phyloP scores from a whole-genome alignment of 2,113 vertebrate genomes.

The Cariama cristata region DNA sequence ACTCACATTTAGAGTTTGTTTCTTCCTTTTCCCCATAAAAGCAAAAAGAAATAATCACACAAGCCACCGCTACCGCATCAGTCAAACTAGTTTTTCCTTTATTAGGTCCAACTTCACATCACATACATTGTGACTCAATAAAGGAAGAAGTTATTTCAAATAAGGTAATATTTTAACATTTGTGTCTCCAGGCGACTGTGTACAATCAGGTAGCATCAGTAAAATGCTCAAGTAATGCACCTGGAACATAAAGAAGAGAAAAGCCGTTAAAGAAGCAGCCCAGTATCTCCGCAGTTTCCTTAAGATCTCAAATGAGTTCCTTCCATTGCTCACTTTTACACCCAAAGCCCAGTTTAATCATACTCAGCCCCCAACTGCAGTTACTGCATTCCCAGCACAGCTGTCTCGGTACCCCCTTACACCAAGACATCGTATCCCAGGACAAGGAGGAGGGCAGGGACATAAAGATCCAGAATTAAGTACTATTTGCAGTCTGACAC shows the following conservation, averaged over 20 bases:
- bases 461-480: not conserved
- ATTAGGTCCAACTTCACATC: constrained; percentile 74
- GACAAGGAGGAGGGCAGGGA: not conserved
- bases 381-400: not conserved
- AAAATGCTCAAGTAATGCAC: constrained; percentile 39
- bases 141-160: constrained; percentile 75
- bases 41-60: not conserved
- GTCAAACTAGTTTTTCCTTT: constrained; percentile 77
- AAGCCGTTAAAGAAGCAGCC: not conserved
- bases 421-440: not conserved
- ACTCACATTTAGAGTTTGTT: not conserved
- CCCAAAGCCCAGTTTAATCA: not conserved
- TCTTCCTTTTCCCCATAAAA: not conserved
- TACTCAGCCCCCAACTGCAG: not conserved
- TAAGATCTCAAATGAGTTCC: accelerated
- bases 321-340: not conserved
- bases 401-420: not conserved
- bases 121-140: constrained; percentile 66
- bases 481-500: not conserved
- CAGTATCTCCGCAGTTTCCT: not conserved
- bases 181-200: constrained; percentile 65
- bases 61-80: not conserved
- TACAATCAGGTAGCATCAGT: constrained; percentile 63
- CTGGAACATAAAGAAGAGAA: constrained; percentile 60
- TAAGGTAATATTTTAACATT: constrained; percentile 68